Base-by-base conservation (phyloP, 2,113 vertebrate species). In the Elanoides forficatus region DNA sequence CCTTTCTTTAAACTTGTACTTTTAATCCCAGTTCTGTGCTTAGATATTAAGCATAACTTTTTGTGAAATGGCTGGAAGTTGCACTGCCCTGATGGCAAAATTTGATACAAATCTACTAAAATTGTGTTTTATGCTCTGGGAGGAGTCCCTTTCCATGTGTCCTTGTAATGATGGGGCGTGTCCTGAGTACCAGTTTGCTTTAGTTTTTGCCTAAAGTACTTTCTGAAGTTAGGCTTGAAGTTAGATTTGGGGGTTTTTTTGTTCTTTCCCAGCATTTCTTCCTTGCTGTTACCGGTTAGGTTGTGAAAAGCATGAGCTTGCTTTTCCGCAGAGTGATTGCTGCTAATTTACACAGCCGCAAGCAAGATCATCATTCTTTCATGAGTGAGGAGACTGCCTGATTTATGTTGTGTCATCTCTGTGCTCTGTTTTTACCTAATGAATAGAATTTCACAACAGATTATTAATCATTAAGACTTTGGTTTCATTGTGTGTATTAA, bases 381-480 rank as follows among this genome's bases (percentile, higher is more conserved):
- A 67, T 56, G 94, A 86, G 83, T 27, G 79, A 68, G 70, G 81
- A 91, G 86, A 34, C 70, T 78, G 83, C 55, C 56, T 97, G 94
- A 91, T 95, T 92, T 89, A 89, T 94, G 70, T 72, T 45, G 72
- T 84, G 74, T 84, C 83, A 86, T 82, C 71, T 91, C 89, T 40
- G 19, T 52, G 66, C 48, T n/a, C 86, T 90, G 92, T 58, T 97
- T 93, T 97, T 96, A 84, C 72, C 73, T 95, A 95, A 94, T 94
- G 88, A 97, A 88, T 94, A 93, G 94, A 90, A 84, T 92, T 91
- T 94, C 90, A 92, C 68, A 90, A 78, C 53, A 78, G 74, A 92
- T 91, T 87, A 93, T 96, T 94, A 95, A 93, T 96, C 92, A 93
- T 68, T 50, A 93, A 86, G 95, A 42, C 85, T 96, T 76, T 36